Evolutionary conservation across 2,888 invertebrate genomes (phyloP).

Genomic region (Tetragonula carbonaria): DNA sequence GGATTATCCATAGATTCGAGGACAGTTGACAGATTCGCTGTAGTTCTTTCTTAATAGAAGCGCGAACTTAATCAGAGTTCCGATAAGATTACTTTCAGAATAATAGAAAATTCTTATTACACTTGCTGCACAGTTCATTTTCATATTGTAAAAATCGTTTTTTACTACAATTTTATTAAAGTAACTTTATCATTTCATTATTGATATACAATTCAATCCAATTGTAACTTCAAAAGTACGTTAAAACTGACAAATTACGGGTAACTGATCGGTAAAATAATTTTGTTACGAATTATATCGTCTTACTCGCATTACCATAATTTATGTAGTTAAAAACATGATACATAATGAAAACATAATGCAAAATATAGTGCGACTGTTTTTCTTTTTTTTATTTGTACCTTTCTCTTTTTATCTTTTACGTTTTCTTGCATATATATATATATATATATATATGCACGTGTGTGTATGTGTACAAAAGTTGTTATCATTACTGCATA

Average conservation of each 20-base stretch:
- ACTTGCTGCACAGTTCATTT: background rate
- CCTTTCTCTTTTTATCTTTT: background rate
- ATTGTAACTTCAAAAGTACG: background rate
- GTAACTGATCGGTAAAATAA: background rate
- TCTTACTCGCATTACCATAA: background rate
- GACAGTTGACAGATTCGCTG: slow-evolving; percentile 48
- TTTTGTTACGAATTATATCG: background rate
- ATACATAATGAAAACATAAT: background rate
- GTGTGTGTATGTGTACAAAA: background rate
- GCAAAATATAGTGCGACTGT: too few species aligned
- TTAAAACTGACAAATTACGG: background rate
- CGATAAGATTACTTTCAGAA: slow-evolving; percentile 14
- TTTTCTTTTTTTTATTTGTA: background rate
- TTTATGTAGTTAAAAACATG: background rate
- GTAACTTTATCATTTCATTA: too few species aligned
- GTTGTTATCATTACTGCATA: slow-evolving; percentile 13
- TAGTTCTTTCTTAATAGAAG: slow-evolving; percentile 41
- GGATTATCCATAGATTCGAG: slow-evolving; percentile 19
- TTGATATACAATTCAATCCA: too few species aligned
- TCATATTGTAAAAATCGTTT: background rate
- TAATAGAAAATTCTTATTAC: slow-evolving; percentile 33
- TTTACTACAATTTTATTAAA: background rate
- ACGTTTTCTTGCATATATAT: background rate
- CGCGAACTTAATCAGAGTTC: slow-evolving; percentile 32
- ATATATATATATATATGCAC: too few species aligned